Conservation (phyloP, 2,888 invertebrate species). For the Siphlonurus alternatus region DNA sequence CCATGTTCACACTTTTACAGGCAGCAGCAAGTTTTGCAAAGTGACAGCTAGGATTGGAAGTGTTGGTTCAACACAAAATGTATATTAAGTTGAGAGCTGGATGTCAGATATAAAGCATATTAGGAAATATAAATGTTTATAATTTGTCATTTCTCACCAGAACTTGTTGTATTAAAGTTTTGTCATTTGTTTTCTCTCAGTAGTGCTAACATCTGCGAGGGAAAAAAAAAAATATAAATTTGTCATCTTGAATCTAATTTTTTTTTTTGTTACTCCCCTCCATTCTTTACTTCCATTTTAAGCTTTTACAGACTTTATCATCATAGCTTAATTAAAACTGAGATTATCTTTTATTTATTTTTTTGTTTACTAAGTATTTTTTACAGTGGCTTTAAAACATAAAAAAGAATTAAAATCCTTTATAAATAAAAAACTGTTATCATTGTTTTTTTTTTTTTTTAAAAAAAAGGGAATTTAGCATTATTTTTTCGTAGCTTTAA, state of each 20-base stretch:
- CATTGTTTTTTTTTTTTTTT: too few species aligned
- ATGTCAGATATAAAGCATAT: background rate
- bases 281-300: background rate
- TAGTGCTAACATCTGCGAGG: background rate
- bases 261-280: background rate
- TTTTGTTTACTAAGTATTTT: background rate
- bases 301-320: background rate
- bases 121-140: background rate
- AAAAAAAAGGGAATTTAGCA: too few species aligned
- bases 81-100: background rate
- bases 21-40: too few species aligned
- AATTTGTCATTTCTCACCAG: background rate
- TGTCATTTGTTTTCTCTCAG: background rate
- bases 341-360: background rate
- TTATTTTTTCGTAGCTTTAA: too few species aligned
- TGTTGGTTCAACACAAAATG: too few species aligned
- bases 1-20: too few species aligned
- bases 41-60: too few species aligned
- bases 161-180: background rate
- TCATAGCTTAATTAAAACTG: background rate
- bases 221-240: constrained; percentile 1
- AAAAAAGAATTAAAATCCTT: background rate
- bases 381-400: background rate
- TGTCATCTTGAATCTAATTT: background rate
- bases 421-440: too few species aligned